phyloP scores from a whole-genome alignment of 2,797 vertebrate species.

The Acanthiza pusilla region DNA sequence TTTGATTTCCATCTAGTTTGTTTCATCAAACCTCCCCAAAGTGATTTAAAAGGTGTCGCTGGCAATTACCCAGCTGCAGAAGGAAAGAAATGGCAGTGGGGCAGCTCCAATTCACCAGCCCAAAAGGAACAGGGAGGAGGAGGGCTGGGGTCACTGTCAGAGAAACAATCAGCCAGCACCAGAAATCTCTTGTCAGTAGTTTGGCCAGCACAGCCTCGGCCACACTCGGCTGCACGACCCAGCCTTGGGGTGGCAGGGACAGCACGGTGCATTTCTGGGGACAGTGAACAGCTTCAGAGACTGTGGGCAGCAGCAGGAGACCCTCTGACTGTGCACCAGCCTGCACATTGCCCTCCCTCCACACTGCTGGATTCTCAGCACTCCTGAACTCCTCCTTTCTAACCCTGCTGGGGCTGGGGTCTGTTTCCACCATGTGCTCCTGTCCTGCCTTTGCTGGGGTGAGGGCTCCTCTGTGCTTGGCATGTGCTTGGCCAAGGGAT shows the following conservation, averaged over 20 bases:
- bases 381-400: not conserved
- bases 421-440: not conserved
- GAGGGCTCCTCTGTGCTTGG: not conserved
- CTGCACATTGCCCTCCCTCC: not conserved
- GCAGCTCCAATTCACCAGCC: not conserved
- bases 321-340: fast-evolving
- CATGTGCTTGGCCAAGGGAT: not conserved
- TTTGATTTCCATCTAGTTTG: conserved; percentile 54
- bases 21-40: conserved; percentile 10
- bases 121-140: not conserved
- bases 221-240: not conserved
- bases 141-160: not conserved
- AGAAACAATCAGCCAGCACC: not conserved
- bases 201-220: fast-evolving
- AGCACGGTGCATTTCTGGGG: fast-evolving
- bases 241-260: not conserved
- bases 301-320: not conserved
- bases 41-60: conserved; percentile 28
- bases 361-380: not conserved
- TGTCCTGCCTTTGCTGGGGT: fast-evolving
- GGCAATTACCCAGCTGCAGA: not conserved
- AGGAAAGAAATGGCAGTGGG: not conserved
- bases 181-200: not conserved
- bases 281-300: not conserved
- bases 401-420: not conserved